These are phyloP conservation scores for Asobara japonica DNA, from an alignment of 1,140 invertebrate species.

Conservation along the genomic window DNA sequence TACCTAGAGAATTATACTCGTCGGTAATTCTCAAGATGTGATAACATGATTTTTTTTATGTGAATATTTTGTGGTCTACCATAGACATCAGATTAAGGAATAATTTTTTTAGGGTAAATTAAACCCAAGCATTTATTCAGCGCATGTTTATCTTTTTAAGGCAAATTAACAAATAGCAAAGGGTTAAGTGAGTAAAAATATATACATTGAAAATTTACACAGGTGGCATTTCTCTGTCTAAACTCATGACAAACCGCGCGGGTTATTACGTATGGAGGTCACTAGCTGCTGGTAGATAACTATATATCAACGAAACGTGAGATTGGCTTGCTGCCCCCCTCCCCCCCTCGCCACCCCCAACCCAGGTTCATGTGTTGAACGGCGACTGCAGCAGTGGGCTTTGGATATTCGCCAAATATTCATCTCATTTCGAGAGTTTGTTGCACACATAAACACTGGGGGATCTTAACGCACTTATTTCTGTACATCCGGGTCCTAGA, in stretches of 20 bases:
- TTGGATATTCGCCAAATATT: conserved; percentile 25
- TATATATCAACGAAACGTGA: conserved; percentile 28
- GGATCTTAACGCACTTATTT: conserved; percentile 45
- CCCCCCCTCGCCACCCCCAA: too few species aligned
- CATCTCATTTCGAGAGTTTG: conserved; percentile 21
- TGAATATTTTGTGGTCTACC: too few species aligned
- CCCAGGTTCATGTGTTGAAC: conserved; percentile 32
- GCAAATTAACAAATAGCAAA: too few species aligned
- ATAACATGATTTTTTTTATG: too few species aligned
- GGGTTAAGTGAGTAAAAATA: too few species aligned
- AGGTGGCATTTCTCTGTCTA: conserved; percentile 38
- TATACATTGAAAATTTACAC: conserved; percentile 34
- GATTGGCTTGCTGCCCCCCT: too few species aligned
- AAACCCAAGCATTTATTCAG: too few species aligned
- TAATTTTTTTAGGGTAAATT: too few species aligned
- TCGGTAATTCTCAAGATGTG: neutral
- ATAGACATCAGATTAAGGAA: too few species aligned
- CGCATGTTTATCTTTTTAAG: too few species aligned
- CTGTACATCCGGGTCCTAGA: conserved; percentile 56
- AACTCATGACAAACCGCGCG: neutral
- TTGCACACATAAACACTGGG: conserved; percentile 29
- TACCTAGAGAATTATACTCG: neutral
- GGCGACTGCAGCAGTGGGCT: conserved; percentile 29
- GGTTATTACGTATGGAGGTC: conserved; percentile 4
- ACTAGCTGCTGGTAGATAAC: neutral